Evolutionary conservation across 2,888 invertebrate genomes (phyloP), one percentile per base, ranked within the genome.

Genomic region (Neria commutata): DNA sequence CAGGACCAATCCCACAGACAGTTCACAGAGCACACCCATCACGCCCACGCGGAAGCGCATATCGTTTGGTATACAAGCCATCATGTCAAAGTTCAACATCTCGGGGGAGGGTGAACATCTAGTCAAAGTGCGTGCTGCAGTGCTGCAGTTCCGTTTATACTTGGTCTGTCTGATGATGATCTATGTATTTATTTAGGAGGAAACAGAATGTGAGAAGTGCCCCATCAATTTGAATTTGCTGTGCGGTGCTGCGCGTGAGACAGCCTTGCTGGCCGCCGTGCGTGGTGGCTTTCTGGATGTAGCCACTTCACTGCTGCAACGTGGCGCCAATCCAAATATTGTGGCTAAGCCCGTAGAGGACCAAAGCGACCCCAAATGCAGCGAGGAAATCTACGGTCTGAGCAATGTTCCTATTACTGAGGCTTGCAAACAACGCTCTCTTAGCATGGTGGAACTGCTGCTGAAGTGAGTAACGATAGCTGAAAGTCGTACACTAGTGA

Each of bases 1-100:
- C 6, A 86, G 84, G 64, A 82, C 83, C 1, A 10, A 68, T 16
- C 55, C 63, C 54, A 59, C 25, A 14, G 67, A 50, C 47, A 67
- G 63, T 60, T 72, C 75, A 1, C 73, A 64, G 72, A 81, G 66
- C 62, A 84, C 74, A 72, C 76, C 77, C n/a, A 73, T 78, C 19
- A 80, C 81, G 48, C 78, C 79, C 8, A 88, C 84, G 2, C 87
- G 89, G 48, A 86, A 89, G 65, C 86, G 92, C 62, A 91, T 95
- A 67, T 94, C 94, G 0, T 89, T 91, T 71, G 94, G 94, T 0
- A 94, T 95, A 63, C 94, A 94, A 74, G 91, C 92, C 23, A 90
- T 95, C 49, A 92, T 95, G 85, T 91, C 90, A 49, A 89, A 90
- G 68, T 83, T 95, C 53, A 92, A 90, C 70, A 87, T 90, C 58